These are phyloP conservation scores for Eupithecia exiguata DNA, from an alignment of 2,888 invertebrate species.

Conservation along the genomic window DNA sequence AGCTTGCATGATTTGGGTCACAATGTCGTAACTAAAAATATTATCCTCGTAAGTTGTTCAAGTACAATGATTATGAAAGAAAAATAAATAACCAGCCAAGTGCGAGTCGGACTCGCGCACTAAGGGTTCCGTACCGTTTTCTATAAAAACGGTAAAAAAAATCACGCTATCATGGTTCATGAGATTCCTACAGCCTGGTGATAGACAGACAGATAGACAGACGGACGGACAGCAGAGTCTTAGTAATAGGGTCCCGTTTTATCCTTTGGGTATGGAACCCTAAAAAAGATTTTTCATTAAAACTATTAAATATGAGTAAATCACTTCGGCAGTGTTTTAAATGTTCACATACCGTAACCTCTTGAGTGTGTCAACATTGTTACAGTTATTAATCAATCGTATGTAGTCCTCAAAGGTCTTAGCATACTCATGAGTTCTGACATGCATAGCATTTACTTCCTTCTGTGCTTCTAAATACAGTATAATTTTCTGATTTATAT, in stretches of 20 bases:
- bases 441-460: slow-evolving; percentile 89
- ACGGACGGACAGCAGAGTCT: too few relatives aligned
- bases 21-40: slow-evolving; percentile 89
- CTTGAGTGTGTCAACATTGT: slow-evolving; percentile 92
- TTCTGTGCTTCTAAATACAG: slow-evolving; percentile 92
- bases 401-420: slow-evolving; percentile 95
- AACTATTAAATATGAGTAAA: not conserved
- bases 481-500: slow-evolving; percentile 94
- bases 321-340: slow-evolving; percentile 43
- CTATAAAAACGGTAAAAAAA: too few relatives aligned
- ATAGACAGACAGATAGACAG: too few relatives aligned
- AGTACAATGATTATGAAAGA: not conserved
- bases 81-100: too few relatives aligned
- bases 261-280: too few relatives aligned
- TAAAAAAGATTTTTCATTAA: not conserved
- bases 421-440: slow-evolving; percentile 93
- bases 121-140: too few relatives aligned
- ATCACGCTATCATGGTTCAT: too few relatives aligned
- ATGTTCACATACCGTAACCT: slow-evolving; percentile 86
- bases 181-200: too few relatives aligned
- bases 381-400: slow-evolving; percentile 91
- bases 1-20: slow-evolving; percentile 96
- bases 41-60: not conserved
- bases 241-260: too few relatives aligned
- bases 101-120: too few relatives aligned